Conservation (phyloP, 2,797 vertebrate genomes). For the Artibeus lituratus region DNA sequence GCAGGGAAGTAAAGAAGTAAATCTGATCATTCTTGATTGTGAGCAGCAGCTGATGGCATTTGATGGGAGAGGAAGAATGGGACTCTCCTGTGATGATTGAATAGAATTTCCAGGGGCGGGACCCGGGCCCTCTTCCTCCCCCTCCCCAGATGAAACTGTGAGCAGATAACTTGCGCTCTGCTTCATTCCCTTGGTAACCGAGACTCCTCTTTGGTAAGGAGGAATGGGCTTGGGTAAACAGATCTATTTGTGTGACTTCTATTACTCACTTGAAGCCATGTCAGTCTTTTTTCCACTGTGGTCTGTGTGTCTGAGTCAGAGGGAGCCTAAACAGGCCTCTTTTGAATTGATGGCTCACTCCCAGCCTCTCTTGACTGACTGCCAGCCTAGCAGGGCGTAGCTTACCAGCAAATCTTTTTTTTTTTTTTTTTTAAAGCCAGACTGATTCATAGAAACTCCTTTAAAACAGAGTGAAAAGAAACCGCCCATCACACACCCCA, state of each 20-base stretch:
- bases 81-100: background rate
- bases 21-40: background rate
- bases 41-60: background rate
- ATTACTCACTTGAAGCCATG: slow-evolving; percentile 82
- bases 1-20: background rate
- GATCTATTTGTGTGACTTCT: slow-evolving; percentile 78
- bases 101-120: background rate
- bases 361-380: slow-evolving; percentile 79
- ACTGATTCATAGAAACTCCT: slow-evolving; percentile 88
- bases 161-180: slow-evolving; percentile 9
- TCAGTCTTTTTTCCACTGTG: slow-evolving; percentile 83
- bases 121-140: background rate
- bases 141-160: background rate
- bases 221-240: slow-evolving; percentile 80
- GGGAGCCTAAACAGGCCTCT: slow-evolving; percentile 75
- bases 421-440: slow-evolving; percentile 79
- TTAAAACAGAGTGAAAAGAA: slow-evolving; percentile 82
- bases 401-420: slow-evolving; percentile 74
- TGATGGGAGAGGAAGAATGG: background rate
- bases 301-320: slow-evolving; percentile 82
- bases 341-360: slow-evolving; percentile 82
- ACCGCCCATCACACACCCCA: slow-evolving; percentile 80
- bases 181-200: slow-evolving; percentile 64
- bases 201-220: slow-evolving; percentile 68
- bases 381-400: slow-evolving; percentile 84